Base-by-base conservation (phyloP, 2,797 vertebrate species). In the Pseudochirops corinnae region DNA sequence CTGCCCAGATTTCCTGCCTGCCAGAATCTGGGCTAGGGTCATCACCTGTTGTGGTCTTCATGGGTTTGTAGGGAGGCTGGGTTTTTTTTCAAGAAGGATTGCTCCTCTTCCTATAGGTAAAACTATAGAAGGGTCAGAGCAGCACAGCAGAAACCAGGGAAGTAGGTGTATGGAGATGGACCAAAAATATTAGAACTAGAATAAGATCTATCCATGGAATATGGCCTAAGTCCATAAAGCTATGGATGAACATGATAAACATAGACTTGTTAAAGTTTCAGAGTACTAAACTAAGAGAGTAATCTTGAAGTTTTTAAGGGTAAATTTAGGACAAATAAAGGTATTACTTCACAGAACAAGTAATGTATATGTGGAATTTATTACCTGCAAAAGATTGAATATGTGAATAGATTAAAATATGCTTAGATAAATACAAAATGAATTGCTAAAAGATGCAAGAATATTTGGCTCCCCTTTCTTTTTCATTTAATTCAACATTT, bases 351-450 rank as follows among this genome's bases (percentile, higher is more conserved):
- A 74, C 21, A 31, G 9, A 60, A 91, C 9, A 94, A 90, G 92
- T 10, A 92, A 50, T 93, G 62, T 95, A 53, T 52, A 33, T 53
- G 52, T 87, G 24, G 91, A 93, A 94, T 1, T 94, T 14, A 56
- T 93, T 94, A 57, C 21, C 5, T 56, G 39, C 56, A 92, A 56
- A 95, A 56, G 28, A 1, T 82, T 39, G 39, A 93, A 95, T 91
- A 55, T 92, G 90, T 93, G 24, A 90, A 28, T 91, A 67, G n/a
- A 55, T 92, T 91, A 50, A 93, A 95, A 52, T 58, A 94, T 14
- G 60, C 28, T 92, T 56, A 90, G n/a, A 9, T 74, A 18, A 39
- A 74, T 39, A n/a, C n/a, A 74, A 24, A 74, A 74, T 74, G 67
- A 39, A 74, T 24, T 74, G 67, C n/a, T 74, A 74, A 74, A 39